Evolutionary conservation across 2,888 invertebrate genomes (phyloP).

Genomic region (Limnephilus rhombicus): DNA sequence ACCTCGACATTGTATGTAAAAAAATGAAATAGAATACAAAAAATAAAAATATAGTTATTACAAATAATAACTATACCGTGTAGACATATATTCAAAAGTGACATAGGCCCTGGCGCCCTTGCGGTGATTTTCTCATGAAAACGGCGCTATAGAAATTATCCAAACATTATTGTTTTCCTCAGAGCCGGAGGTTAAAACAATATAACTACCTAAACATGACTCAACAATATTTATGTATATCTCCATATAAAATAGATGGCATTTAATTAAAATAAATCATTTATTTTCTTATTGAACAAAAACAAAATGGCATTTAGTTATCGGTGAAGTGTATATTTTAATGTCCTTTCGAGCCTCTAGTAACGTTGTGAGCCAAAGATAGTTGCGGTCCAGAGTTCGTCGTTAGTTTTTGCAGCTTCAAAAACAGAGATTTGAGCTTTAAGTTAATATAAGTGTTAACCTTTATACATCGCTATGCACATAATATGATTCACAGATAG

Average conservation of each 20-base stretch:
- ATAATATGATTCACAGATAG: too few species aligned
- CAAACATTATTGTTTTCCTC: too few species aligned
- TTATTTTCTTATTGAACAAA: not conserved
- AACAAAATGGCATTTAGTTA: not conserved
- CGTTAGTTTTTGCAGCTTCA: not conserved
- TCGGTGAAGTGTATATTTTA: not conserved
- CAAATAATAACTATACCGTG: not conserved
- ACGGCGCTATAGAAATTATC: too few species aligned
- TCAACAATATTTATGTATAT: too few species aligned
- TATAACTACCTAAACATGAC: too few species aligned
- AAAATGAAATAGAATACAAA: not conserved
- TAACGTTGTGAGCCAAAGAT: too few species aligned
- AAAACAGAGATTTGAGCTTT: not conserved
- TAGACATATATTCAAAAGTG: too few species aligned
- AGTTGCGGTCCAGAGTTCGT: not conserved
- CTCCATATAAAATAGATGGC: too few species aligned
- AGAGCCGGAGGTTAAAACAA: too few species aligned
- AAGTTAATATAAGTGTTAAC: not conserved
- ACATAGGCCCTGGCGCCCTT: too few species aligned
- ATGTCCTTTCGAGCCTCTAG: not conserved
- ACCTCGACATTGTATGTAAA: not conserved
- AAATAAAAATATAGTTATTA: not conserved
- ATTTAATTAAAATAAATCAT: not conserved
- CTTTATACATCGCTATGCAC: not conserved
- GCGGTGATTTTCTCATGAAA: too few species aligned